Evolutionary conservation across 2,113 vertebrate genomes (phyloP).

Genomic region (Pomatorhinus ruficollis): DNA sequence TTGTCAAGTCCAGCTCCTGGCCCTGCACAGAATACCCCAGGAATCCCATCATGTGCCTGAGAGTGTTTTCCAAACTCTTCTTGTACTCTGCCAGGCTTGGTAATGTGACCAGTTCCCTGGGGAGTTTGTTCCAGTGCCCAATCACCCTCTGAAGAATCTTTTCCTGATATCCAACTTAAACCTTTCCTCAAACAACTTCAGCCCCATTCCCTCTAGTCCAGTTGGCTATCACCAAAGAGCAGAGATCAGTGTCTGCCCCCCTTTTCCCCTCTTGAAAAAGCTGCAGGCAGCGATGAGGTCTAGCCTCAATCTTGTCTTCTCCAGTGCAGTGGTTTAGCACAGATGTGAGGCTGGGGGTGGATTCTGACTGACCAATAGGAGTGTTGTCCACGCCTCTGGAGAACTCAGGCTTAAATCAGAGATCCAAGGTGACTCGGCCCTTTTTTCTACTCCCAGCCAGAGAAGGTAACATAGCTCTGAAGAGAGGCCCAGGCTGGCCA

Average conservation of each 20-base stretch:
- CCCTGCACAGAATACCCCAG: neutral
- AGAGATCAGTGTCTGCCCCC: neutral
- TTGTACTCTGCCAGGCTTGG: neutral
- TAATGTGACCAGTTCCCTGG: neutral
- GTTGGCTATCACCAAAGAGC: neutral
- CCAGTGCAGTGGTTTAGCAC: too few species aligned
- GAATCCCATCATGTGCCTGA: neutral
- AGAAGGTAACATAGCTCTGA: too few species aligned
- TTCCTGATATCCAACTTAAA: neutral
- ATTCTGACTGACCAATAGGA: too few species aligned
- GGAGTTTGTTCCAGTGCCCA: neutral
- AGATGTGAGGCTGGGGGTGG: too few species aligned
- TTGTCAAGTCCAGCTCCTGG: fast-evolving
- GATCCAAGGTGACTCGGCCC: too few species aligned
- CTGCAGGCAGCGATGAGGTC: neutral
- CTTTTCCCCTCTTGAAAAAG: neutral
- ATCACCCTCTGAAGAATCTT: neutral
- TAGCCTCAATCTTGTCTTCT: neutral
- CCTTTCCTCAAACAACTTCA: neutral
- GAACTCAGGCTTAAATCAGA: too few species aligned
- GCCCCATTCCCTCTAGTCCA: too few species aligned
- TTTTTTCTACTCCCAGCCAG: too few species aligned
- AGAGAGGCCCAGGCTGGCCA: too few species aligned
- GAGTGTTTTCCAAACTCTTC: neutral
- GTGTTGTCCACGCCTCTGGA: too few species aligned